Evolutionary conservation across 2,797 vertebrate genomes (phyloP), one percentile per base, ranked within the genome.

Genomic region (Carapus acus): DNA sequence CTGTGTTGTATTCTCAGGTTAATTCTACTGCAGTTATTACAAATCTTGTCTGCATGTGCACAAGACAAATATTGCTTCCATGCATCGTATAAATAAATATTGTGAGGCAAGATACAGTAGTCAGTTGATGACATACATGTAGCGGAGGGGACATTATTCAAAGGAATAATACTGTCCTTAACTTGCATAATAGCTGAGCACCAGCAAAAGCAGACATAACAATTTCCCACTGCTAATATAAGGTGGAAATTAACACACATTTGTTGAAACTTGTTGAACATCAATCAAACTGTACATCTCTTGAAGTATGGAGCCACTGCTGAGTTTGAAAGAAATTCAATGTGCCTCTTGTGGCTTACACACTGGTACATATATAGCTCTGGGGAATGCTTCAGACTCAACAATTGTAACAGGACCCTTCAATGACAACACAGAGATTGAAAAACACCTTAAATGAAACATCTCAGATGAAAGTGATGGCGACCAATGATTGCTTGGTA

Each of bases 341-440:
- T n/a, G n/a, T n/a, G n/a, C n/a, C n/a, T n/a, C n/a, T n/a, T n/a
- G n/a, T n/a, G n/a, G n/a, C n/a, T n/a, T n/a, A n/a, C n/a, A n/a
- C n/a, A 49, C 7, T 53, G 45, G 43, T 38, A 27, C 37, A 46
- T 19, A 36, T 15, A 7, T 43, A 34, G 48, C 54, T 49, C 51
- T 33, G 7, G 33, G 57, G 51, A 63, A 49, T 40, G 21, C 8
- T 63, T 51, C 37, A 63, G 24, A 36, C 14, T 23, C 40, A 54
- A 69, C 5, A 57, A 56, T n/a, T n/a, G n/a, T n/a, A n/a, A n/a
- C 76, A 59, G 70, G 44, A 64, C 62, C 29, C 15, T 49, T 43
- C 54, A 71, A 80, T 73, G 40, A 75, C 48, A 65, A 75, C 57
- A 58, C 38, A 47, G 61, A 66, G 45, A 78, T 69, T 66, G 73